Base-by-base conservation (phyloP, 2,113 vertebrate species). In the Coptodon rendalli region DNA sequence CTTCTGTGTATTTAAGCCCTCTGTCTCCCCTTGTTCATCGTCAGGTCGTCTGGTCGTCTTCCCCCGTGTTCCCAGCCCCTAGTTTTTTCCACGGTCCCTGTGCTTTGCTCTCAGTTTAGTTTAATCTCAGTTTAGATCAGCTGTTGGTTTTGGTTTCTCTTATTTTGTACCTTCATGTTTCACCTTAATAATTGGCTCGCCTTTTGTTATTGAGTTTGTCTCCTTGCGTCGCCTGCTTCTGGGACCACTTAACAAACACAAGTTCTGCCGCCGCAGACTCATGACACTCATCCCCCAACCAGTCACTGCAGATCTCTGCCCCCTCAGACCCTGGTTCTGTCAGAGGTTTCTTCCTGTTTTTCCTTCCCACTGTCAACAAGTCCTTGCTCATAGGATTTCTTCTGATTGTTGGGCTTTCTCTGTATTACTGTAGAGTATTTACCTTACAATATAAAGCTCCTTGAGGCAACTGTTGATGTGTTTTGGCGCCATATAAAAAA, bases 121-220 rank as follows among this genome's bases (percentile, higher is more conserved):
- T 59, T 59, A 2, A 29, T 59, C 56, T 9, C 56, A 29, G 27
- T 31, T 6, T 59, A 59, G 2, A 17, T 59, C 0, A 2, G 56
- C 13, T 16, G 14, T 31, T 14, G 6, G 12, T 27, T 5, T 57
- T 29, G 12, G 24, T 29, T 57, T 16, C 12, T 14, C 12, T 27
- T 14, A 2, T 27, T 57, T 27, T 57, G 12, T 14, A 57, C 7
- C 7, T 57, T 57, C 24, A 27, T 3, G 54, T 27, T 57, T 57
- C 56, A 9, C 56, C 24, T 29, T 16, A 29, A 57, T 16, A 29
- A 57, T 29, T 0, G 7, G 0, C 56, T 16, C 24, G 0, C 0
- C 6, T 57, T 57, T 57, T 5, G 12, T 57, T 29, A 5, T 57
- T 8, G 1, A 14, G 24, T 57, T 56, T 56, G 53, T 56, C 54